Evolutionary conservation across 2,113 vertebrate genomes (phyloP).

Genomic region (Ochotona curzoniae): DNA sequence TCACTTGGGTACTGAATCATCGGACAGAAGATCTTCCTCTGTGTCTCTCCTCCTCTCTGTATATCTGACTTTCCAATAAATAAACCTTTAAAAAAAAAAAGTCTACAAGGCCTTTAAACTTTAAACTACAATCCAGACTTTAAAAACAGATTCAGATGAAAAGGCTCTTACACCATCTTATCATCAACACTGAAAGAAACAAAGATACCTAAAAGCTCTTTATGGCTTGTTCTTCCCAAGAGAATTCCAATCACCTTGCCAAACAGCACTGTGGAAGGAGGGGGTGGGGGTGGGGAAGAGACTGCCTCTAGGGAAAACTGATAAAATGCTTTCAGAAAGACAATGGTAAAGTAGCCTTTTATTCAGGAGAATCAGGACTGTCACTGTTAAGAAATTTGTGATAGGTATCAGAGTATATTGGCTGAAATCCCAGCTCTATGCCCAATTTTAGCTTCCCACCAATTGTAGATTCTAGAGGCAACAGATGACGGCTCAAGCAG

Average conservation of each 20-base stretch:
- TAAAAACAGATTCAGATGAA: not conserved
- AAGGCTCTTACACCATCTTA: conserved; percentile 5
- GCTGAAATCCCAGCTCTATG: no score
- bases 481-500: no score
- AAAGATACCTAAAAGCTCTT: not conserved
- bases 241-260: not conserved
- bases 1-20: no score
- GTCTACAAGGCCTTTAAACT: not conserved
- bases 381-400: not conserved
- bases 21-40: no score
- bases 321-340: not conserved
- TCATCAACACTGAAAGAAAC: not conserved
- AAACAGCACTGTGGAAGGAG: not conserved
- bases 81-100: no score
- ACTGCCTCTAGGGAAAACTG: no score
- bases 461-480: no score
- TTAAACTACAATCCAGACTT: no score
- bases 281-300: no score
- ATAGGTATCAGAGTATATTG: not conserved
- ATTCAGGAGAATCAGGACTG: not conserved
- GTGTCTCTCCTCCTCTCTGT: no score
- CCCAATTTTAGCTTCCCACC: no score
- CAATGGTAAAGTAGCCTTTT: not conserved
- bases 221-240: conserved; percentile 14
- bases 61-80: no score